Base-by-base conservation (phyloP, 2,888 invertebrate species). In the Drosophila prolongata region DNA sequence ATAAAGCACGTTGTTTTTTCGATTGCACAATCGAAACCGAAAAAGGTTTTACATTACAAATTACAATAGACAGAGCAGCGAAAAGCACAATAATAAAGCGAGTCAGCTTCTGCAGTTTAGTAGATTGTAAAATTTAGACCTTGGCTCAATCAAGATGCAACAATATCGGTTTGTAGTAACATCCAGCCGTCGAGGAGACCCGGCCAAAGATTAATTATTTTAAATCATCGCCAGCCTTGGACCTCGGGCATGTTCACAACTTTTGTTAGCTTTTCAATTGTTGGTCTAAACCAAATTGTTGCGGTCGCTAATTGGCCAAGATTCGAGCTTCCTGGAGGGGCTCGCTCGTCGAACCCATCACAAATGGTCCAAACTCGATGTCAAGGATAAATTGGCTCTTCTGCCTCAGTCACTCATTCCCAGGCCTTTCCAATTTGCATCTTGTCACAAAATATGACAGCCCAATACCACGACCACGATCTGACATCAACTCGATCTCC, bases 371-470 rank as follows among this genome's bases (percentile, higher is more conserved):
- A 16, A 47, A 43, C 35, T 43, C 69, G 54, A 14, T 69, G 61
- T 80, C 80, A 81, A 81, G 84, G 87, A 87, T 73, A 14, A 42
- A 37, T 46, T 46, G 79, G 61, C 88, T 88, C 85, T 87, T 78
- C 61, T 47, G 24, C 44, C 47, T 14, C 47, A 27, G 19, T 30
- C 68, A 27, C 19, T 35, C 66, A 67, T 75, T 80, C 16, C 49
- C 61, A 79, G 70, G 61, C 82, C 86, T 88, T 82, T 82, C 88
- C 69, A 82, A 82, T 79, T 71, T 73, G 74, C 71, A 74, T 64
- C 75, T 71, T 88, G 87, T 88, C 86, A 79, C 85, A 76, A 64
- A 73, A 57, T 58, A 76, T 80, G 84, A 79, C 86, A 82, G 75
- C 64, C 69, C 88, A 85, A 85, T 81, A 79, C 66, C 77, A 71